Evolutionary conservation across 1,140 invertebrate species (phyloP).

Genomic region (Yoshiicerus persimilis): DNA sequence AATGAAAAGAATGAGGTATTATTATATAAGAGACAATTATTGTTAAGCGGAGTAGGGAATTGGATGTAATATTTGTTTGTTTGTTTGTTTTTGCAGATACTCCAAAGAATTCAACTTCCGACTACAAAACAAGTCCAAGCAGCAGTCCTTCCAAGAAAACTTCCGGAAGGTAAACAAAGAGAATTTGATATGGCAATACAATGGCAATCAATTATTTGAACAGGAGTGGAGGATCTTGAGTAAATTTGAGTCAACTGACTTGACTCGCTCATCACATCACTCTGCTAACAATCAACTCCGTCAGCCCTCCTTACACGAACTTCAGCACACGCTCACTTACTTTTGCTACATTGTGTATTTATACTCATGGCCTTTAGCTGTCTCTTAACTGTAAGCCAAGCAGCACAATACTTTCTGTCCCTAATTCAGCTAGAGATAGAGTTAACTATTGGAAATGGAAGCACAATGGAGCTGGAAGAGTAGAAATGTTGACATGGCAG

Average conservation of each 20-base stretch:
- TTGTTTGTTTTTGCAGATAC: constrained; percentile 68
- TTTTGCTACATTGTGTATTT: no score
- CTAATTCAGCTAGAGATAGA: no score
- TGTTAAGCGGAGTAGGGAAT: not conserved
- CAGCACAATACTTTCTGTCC: no score
- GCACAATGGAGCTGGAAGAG: not conserved
- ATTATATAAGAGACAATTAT: no score
- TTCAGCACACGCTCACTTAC: not conserved
- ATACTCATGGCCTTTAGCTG: no score
- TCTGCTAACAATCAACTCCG: not conserved
- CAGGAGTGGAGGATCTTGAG: not conserved
- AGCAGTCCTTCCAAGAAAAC: constrained; percentile 60
- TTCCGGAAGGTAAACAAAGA: constrained; percentile 29
- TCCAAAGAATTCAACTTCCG: constrained; percentile 81
- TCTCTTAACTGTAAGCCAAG: no score
- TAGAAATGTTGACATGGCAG: not conserved
- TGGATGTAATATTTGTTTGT: not conserved
- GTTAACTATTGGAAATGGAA: no score
- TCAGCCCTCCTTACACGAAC: not conserved
- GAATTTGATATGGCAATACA: not conserved
- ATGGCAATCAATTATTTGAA: not conserved
- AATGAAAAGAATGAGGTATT: no score
- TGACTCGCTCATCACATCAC: not conserved
- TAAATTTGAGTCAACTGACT: not conserved
- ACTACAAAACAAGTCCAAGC: constrained; percentile 81